Evolutionary conservation across 2,888 invertebrate species (phyloP), one percentile per base, ranked within the genome.

Genomic region (Automeris io): DNA sequence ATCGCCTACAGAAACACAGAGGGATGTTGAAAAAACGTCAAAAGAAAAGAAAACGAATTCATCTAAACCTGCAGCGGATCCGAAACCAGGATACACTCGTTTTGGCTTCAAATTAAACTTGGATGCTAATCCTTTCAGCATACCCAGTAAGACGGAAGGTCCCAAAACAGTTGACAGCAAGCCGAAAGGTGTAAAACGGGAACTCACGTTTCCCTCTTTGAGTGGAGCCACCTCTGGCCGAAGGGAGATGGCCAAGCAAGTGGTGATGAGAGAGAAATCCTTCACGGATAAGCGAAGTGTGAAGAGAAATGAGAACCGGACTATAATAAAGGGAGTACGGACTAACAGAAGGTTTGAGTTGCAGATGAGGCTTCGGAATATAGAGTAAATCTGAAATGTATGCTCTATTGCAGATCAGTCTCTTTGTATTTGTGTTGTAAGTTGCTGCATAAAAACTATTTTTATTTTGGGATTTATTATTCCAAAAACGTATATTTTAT

Each of bases 301-400:
- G 1, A 69, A 51, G 12, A 72, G 87, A 38, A 74, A 69, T 11
- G 76, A 85, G 38, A 82, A 67, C 32, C 78, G 90, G 34, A 78
- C 77, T 0, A 59, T 86, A 3, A 77, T 93, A 1, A 90, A 90
- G 45, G 92, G 92, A 0, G 92, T 93, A 0, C 77, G 93, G 23
- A 90, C 90, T 0, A 93, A 93, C 67, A 82, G 92, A 24, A 79
- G 93, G 29, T 93, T 93, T 52, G 92, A 93, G 39, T 65, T 93
- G 38, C 90, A 92, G 54, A 93, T 93, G 93, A 81, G 89, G 51
- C 83, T 90, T 68, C 87, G 92, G 13, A 89, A 89, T 47, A 51
- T 88, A 8, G 63, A 70, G 2, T 49, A 57, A 29, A 38, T 22
- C 37, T 34, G 1, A 6, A 13, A 8, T n/a, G n/a, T n/a, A n/a